phyloP scores from a whole-genome alignment of 2,888 invertebrate species.

The Chloromyia formosa region DNA sequence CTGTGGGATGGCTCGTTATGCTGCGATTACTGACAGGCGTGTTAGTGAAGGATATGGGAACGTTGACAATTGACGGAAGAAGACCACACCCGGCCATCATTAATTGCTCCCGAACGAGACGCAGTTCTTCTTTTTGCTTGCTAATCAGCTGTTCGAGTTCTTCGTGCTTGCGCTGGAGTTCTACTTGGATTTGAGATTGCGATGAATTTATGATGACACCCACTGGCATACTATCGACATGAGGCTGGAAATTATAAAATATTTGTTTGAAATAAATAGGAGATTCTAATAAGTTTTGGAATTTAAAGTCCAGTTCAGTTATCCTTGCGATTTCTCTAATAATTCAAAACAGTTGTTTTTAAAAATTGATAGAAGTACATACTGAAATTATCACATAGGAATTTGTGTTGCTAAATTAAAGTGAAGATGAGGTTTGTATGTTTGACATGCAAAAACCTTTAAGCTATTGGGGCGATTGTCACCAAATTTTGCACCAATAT shows the following conservation, averaged over 20 bases:
- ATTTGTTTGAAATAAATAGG: background rate
- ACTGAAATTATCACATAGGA: no score
- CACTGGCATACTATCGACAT: conserved; percentile 57
- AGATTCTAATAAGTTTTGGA: no score
- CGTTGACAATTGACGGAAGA: conserved; percentile 60
- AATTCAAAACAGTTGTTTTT: no score
- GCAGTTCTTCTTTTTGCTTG: conserved; percentile 85
- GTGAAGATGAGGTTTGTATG: no score
- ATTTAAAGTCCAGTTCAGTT: no score
- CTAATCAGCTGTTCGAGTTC: conserved; percentile 85
- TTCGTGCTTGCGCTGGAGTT: conserved; percentile 83
- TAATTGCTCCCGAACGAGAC: conserved; percentile 86
- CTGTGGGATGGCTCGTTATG: background rate
- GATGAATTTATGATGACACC: conserved; percentile 67
- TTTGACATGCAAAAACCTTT: no score
- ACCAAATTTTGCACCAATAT: no score
- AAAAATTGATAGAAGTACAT: no score
- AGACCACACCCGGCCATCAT: conserved; percentile 83
- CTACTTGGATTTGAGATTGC: conserved; percentile 73
- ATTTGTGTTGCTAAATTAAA: no score
- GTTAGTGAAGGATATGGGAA: conserved; percentile 49
- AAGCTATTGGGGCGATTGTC: no score
- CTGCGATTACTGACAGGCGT: conserved; percentile 38
- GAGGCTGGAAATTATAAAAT: conserved; percentile 48
- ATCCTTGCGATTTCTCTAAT: no score